These are phyloP conservation scores for Neomorphus geoffroyi DNA, from an alignment of 2,797 vertebrate species.

Conservation along the genomic window DNA sequence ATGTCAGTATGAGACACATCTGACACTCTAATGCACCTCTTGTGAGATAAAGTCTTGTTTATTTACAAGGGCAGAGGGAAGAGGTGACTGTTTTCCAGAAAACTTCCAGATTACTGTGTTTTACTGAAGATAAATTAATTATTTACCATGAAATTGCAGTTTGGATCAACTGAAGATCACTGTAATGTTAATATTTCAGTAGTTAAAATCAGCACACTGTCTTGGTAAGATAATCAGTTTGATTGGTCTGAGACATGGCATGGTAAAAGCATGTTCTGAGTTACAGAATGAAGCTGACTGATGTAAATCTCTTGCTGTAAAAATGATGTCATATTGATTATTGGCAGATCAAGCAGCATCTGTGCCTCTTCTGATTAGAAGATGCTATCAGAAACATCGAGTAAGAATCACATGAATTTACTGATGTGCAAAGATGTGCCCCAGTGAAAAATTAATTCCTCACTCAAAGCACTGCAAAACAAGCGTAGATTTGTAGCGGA, in stretches of 20 bases:
- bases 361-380: neutral
- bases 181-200: neutral
- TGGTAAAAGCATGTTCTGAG: neutral
- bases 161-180: neutral
- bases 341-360: neutral
- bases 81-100: neutral
- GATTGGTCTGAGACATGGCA: neutral
- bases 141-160: neutral
- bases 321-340: neutral
- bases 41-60: neutral
- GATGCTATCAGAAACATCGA: neutral
- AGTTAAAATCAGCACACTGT: neutral
- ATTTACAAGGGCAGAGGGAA: neutral
- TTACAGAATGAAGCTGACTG: neutral
- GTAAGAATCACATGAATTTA: neutral
- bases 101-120: neutral
- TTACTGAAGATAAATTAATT: neutral
- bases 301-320: neutral
- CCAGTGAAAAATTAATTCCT: neutral
- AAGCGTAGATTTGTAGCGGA: neutral
- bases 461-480: neutral
- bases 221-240: neutral
- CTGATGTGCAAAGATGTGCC: neutral
- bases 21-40: neutral
- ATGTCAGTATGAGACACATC: neutral